Percentiles rank a stretch among this genome's conserved stretches.
Conservation (phyloP, 2,113 vertebrate species). For the Dryoscopus gambensis region DNA sequence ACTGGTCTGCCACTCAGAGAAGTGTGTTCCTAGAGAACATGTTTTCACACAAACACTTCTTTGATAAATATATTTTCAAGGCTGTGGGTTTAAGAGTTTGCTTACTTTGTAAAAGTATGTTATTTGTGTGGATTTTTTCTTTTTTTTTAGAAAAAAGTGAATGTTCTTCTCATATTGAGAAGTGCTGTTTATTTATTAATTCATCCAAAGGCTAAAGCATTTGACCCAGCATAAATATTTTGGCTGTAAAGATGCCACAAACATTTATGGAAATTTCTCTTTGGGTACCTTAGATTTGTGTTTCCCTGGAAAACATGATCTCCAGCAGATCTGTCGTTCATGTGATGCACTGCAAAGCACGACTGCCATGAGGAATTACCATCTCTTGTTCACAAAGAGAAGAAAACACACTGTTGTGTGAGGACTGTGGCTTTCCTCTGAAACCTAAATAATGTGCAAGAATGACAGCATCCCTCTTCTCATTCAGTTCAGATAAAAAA, state of each 20-base stretch:
- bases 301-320: background rate
- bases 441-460: background rate
- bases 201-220: background rate
- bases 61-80: background rate
- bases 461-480: background rate
- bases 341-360: rapidly evolving
- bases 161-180: background rate
- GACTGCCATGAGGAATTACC: background rate
- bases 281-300: background rate
- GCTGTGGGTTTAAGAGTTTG: background rate
- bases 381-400: background rate
- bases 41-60: background rate
- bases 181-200: background rate
- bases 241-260: background rate
- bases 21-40: background rate
- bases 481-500: background rate
- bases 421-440: background rate
- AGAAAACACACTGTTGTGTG: background rate
- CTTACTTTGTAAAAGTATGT: background rate
- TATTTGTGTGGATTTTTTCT: background rate
- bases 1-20: background rate
- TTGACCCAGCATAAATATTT: background rate
- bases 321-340: background rate
- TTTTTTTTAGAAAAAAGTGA: background rate
- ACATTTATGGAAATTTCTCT: background rate